phyloP scores from a whole-genome alignment of 2,888 invertebrate species.

The Exephanes ischioxanthus region DNA sequence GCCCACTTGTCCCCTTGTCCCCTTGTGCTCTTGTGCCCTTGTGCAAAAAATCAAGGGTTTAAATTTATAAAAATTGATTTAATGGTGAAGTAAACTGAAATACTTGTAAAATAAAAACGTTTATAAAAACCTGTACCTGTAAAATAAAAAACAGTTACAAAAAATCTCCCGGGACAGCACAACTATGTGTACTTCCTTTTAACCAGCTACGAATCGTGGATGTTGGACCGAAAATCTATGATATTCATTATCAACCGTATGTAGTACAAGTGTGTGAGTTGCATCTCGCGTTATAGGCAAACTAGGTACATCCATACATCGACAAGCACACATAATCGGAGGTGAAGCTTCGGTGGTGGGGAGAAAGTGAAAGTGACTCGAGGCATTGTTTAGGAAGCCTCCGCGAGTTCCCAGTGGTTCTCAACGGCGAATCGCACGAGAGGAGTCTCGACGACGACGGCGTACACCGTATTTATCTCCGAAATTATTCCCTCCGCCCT shows the following conservation, averaged over 20 bases:
- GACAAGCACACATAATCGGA: slow-evolving; percentile 19
- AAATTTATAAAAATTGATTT: no score
- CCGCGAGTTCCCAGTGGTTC: slow-evolving; percentile 79
- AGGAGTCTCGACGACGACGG: not conserved
- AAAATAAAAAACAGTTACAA: not conserved
- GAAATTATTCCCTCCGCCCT: no score
- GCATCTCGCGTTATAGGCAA: slow-evolving; percentile 54
- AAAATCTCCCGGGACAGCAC: slow-evolving; percentile 5
- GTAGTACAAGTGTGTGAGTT: slow-evolving; percentile 28
- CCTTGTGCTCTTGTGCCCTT: no score
- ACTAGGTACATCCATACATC: slow-evolving; percentile 52
- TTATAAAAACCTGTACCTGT: no score
- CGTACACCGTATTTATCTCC: not conserved
- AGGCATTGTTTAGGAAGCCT: slow-evolving; percentile 84
- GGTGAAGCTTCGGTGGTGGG: slow-evolving; percentile 72
- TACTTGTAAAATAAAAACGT: no score
- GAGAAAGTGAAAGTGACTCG: slow-evolving; percentile 84
- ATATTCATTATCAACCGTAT: slow-evolving; percentile 59
- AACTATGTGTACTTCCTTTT: slow-evolving; percentile 39
- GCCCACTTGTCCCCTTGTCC: no score
- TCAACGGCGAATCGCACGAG: slow-evolving; percentile 5
- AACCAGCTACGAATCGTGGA: slow-evolving; percentile 32
- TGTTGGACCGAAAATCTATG: slow-evolving; percentile 44
- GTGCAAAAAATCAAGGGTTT: no score
- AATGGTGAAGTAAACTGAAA: no score